Base-by-base conservation (phyloP, 2,888 invertebrate species). In the Leptopilina drosophilae region DNA sequence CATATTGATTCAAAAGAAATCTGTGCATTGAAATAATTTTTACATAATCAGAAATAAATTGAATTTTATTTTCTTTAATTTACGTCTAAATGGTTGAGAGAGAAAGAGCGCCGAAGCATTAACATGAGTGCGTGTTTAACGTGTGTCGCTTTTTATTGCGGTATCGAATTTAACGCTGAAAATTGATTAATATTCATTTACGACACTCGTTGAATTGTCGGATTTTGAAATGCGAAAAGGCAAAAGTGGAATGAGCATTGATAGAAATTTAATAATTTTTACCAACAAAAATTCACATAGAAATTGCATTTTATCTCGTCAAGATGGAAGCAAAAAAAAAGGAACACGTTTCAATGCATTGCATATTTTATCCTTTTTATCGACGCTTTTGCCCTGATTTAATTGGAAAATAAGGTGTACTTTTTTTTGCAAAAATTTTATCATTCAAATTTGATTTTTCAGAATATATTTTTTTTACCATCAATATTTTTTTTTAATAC, bases 111-210 rank as follows among this genome's bases (percentile, higher is more conserved):
- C 33, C 2, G 33, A 86, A 12, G 83, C 85, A 86, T 86, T 84
- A 87, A 77, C 82, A 79, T 77, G 76, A 81, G 78, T 85, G 83
- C 87, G 85, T 80, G 82, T 53, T 73, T 73, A 73, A 73, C 73
- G 53, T 33, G 56, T 83, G 82, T 69, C 82, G 84, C 84, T 87
- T 88, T 87, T 88, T 88, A 86, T 85, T 82, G 82, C 83, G 82
- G 80, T 80, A 82, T 79, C 81, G 82, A 83, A 85, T 85, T 87
- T 84, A 87, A 87, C 84, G 84, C 81, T 82, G 83, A 79, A 87
- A 88, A 88, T 87, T 86, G 88, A 87, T 88, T 88, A 85, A 88
- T 88, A 87, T 87, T 88, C 87, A 87, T 88, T 86, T 84, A 84
- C 83, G 84, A 79, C 83, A 82, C 79, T 83, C 82, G 77, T 75